Evolutionary conservation across 2,888 invertebrate genomes (phyloP).

Genomic region (Cistogaster globosa): DNA sequence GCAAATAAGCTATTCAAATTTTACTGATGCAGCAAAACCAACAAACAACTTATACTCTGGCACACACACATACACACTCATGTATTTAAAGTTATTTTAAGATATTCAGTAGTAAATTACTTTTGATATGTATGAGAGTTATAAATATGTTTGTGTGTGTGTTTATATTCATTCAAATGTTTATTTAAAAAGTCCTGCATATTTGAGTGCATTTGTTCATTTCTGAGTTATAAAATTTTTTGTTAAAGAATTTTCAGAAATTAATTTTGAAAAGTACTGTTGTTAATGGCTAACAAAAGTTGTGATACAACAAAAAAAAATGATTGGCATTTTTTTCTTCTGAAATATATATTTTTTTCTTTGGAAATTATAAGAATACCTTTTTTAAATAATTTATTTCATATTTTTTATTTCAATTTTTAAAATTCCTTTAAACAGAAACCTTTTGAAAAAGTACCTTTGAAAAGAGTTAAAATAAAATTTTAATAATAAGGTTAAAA

Average conservation of each 20-base stretch:
- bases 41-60: conserved; percentile 16
- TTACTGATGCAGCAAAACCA: conserved; percentile 44
- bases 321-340: background rate
- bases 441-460: no score
- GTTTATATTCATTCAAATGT: background rate
- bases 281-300: background rate
- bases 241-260: conserved; percentile 4
- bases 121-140: background rate
- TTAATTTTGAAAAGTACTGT: background rate
- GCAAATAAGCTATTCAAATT: conserved; percentile 50
- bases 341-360: no score
- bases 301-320: background rate
- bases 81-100: conserved; percentile 2
- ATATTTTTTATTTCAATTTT: no score
- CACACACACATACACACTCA: background rate
- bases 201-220: conserved; percentile 30
- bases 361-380: no score
- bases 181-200: conserved; percentile 20
- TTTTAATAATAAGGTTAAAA: no score
- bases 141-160: background rate
- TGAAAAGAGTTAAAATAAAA: no score
- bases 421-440: no score
- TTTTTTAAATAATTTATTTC: no score
- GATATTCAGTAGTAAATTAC: conserved; percentile 43
- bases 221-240: conserved; percentile 23